Base-by-base conservation (phyloP, 2,888 invertebrate species). In the Dorcus hopei region DNA sequence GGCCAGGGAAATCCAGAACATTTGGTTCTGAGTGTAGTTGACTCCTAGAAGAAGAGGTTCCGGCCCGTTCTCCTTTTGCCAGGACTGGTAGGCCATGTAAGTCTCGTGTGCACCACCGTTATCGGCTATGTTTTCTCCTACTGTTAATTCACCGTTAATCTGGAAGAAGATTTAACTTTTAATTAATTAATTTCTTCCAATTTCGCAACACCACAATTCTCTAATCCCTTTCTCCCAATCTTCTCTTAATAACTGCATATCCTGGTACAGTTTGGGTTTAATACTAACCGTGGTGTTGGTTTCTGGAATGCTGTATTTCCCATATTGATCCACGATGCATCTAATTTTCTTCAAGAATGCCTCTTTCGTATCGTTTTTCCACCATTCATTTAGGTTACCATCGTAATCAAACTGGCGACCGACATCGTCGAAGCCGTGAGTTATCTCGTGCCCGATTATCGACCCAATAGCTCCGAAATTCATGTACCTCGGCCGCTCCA, bases 101-200 rank as follows among this genome's bases (percentile, higher is more conserved):
- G 95, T 92, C 77, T 95, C 91, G 75, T 94, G 95, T 65, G 95
- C 87, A 4, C 95, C 96, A 5, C 95, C 95, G 75, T 94, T 96
- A 76, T 96, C 96, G 1, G 96, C 96, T 60, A 96, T 95, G 76
- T 96, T 96, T 77, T 96, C 95, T 14, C 94, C 94, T 79, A 94
- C 93, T 0, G 95, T 95, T 72, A 92, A 91, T 64, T 93, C 88
- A 58, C 96, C 96, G 73, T 95, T 94, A 56, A 96, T 76, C 93
- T 93, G 77, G 11, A 79, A 23, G 9, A 45, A 45, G 9, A 7
- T 6, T 33, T 14, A 9, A 41, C 41, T 41, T 14, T 3, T 6
- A 41, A 7, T 41, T 7, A 14, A 14, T 14, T 14, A 14, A 14
- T 41, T 14, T 33, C 7, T 33, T 6, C 26, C 6, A 33, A 33